phyloP scores from a whole-genome alignment of 2,113 vertebrate genomes.

The Sarotherodon lohbergeri region DNA sequence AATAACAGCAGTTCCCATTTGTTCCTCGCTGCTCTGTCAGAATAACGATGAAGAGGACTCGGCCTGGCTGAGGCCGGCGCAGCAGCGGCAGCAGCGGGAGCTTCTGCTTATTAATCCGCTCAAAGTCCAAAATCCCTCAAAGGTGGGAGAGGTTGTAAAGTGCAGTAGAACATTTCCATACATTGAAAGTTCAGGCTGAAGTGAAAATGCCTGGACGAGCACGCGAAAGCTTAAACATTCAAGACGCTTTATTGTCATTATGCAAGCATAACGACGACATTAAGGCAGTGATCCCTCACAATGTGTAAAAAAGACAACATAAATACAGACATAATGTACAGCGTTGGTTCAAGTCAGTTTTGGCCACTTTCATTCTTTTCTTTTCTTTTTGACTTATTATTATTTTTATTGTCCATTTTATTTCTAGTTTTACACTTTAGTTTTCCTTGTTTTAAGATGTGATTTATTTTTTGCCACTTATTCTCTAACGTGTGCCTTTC shows the following conservation, averaged over 20 bases:
- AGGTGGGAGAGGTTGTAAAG: not conserved
- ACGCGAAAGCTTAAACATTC: not conserved
- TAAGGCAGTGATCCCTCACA: not conserved
- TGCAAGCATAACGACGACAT: fast-evolving
- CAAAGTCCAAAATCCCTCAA: not conserved
- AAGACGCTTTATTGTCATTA: not conserved
- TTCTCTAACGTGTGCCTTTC: not conserved
- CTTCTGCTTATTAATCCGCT: conserved; percentile 3
- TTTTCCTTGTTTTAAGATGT: not conserved
- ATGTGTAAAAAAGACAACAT: not conserved
- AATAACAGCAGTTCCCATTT: conserved; percentile 49
- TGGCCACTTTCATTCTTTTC: not conserved
- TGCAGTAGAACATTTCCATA: not conserved
- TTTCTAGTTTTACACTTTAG: not conserved
- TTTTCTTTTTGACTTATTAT: not conserved
- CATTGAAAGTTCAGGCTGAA: not conserved
- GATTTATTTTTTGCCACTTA: not conserved
- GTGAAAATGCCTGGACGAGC: not conserved
- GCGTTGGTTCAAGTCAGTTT: not conserved
- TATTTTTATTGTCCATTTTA: not conserved
- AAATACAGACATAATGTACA: no score
- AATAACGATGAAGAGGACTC: conserved; percentile 41
- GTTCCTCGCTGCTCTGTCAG: conserved; percentile 1
- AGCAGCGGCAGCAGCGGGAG: not conserved
- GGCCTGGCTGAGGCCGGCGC: not conserved